Base-by-base conservation (phyloP, 1,140 invertebrate species). In the Mercenaria mercenaria region DNA sequence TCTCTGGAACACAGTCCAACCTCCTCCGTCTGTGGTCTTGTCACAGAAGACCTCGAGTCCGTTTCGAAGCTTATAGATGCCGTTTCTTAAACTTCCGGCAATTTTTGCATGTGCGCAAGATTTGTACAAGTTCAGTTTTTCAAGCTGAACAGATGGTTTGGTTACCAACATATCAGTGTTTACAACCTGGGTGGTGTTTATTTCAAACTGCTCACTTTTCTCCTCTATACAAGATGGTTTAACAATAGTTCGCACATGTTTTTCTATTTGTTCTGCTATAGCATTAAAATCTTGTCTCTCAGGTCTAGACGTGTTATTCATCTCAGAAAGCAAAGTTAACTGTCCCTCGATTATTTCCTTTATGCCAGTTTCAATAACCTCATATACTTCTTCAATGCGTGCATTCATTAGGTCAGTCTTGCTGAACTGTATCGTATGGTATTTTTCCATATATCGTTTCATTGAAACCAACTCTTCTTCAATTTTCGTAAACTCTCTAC, bases 1-100 rank as follows among this genome's bases (percentile, higher is more conserved):
- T n/a, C 97, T 97, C 92, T 98, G 98, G 13, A 99, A 77, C 11
- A 85, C 83, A n/a, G 50, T 74, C 83, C 83, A 85, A 1, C 69
- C 83, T 8, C 83, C 83, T 23, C 83, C 69, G 34, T 85, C 50
- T 34, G 83, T 85, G 13, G 26, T 56, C 23, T 72, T 37, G 43
- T 85, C 69, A 76, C 83, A 85, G 50, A 56, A 85, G 10, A 83
- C 80, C 1, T 26, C 23, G 0, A 47, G 37, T 47, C 43, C 43
- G 6, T 47, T 6, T 59, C 52, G 23, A 3, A 23, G 52, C 3
- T 59, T 59, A 23, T 23, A n/a, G 4, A 59, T 18, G 20, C 23
- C 15, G 20, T 6, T 23, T 59, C 20, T 6, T n/a, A 23, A 4
- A 11, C 4, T 11, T 11, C 15, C 20, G 23, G 4, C 20, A 23